phyloP scores from a whole-genome alignment of 2,797 vertebrate genomes.

The Gila robusta region DNA sequence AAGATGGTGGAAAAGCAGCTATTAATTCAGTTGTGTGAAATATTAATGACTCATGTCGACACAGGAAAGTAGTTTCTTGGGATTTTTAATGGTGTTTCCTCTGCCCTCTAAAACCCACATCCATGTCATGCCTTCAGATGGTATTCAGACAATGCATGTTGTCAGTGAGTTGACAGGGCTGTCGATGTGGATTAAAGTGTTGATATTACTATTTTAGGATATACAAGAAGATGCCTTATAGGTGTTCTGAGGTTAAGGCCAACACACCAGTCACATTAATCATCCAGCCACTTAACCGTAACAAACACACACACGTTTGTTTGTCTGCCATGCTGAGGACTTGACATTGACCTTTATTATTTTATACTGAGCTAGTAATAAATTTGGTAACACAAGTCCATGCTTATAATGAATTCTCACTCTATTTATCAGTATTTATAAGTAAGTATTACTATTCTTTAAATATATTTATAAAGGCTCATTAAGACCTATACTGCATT shows the following conservation, averaged over 20 bases:
- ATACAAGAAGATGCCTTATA: not conserved
- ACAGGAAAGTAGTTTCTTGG: not conserved
- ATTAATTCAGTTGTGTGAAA: not conserved
- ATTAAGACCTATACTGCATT: not conserved
- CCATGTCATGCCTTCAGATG: not conserved
- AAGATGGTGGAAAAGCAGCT: not conserved
- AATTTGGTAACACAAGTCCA: too few species aligned
- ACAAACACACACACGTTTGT: not conserved
- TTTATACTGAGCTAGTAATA: not conserved
- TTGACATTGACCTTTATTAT: not conserved
- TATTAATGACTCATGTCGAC: not conserved
- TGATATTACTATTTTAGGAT: slow-evolving; percentile 21
- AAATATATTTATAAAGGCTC: too few species aligned
- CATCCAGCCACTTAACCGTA: not conserved
- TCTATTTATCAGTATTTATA: too few species aligned
- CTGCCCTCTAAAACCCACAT: not conserved
- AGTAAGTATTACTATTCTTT: too few species aligned
- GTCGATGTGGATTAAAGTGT: slow-evolving; percentile 21
- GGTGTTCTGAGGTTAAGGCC: slow-evolving; percentile 12
- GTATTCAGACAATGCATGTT: slow-evolving; percentile 7
- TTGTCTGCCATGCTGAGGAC: not conserved
- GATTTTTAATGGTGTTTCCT: slow-evolving; percentile 14
- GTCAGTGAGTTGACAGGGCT: slow-evolving; percentile 11
- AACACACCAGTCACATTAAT: not conserved
- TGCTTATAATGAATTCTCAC: too few species aligned